Conservation (phyloP, 2,797 vertebrate species). For the Okamejei kenojei region DNA sequence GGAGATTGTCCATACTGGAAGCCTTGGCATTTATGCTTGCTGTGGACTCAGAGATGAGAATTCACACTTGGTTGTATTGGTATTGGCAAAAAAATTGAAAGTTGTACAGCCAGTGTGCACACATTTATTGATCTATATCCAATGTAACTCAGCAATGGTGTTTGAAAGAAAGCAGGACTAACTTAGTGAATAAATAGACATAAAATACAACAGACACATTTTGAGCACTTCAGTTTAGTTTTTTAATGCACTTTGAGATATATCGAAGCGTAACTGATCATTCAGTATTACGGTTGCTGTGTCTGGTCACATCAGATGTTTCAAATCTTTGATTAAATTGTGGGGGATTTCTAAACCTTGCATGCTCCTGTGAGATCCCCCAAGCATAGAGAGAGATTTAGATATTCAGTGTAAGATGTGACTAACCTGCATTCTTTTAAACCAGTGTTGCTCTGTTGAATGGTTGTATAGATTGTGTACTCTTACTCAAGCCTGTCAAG, state of each 20-base stretch:
- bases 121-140: slow-evolving; percentile 24
- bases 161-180: slow-evolving; percentile 38
- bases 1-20: slow-evolving; percentile 32
- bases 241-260: slow-evolving; percentile 37
- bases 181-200: neutral
- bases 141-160: slow-evolving; percentile 27
- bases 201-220: neutral
- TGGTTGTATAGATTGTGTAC: slow-evolving; percentile 34
- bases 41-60: slow-evolving; percentile 22
- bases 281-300: slow-evolving; percentile 26
- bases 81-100: slow-evolving; percentile 16
- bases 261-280: slow-evolving; percentile 32
- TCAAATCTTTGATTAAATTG: slow-evolving; percentile 2
- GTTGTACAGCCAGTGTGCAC: slow-evolving; percentile 27
- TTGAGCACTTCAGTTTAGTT: slow-evolving; percentile 36
- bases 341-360: neutral
- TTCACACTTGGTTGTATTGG: slow-evolving; percentile 29
- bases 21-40: slow-evolving; percentile 28
- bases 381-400: neutral
- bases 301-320: neutral
- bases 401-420: neutral
- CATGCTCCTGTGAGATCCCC: neutral
- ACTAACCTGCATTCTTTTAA: slow-evolving; percentile 38
- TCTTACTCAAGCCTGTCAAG: neutral
- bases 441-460: slow-evolving; percentile 29